Percentiles rank a stretch among this genome's conserved stretches.
Evolutionary conservation across 2,797 vertebrate species (phyloP).

Genomic region (Eleutherodactylus coqui): DNA sequence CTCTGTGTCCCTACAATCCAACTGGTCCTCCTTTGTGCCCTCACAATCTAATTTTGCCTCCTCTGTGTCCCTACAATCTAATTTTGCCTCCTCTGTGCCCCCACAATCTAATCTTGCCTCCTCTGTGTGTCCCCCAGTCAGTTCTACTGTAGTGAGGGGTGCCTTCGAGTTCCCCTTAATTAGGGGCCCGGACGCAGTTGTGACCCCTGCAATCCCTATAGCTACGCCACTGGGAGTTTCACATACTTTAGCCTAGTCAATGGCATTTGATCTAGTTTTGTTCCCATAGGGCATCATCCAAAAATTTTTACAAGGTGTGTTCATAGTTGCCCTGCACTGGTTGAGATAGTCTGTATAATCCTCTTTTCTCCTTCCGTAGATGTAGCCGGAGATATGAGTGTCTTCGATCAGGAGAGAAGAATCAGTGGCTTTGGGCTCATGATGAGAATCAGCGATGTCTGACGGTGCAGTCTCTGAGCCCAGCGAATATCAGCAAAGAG

Average conservation of each 20-base stretch:
- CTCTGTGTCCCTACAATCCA: too few species aligned
- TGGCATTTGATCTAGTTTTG: not conserved
- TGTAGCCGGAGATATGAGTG: constrained; percentile 87
- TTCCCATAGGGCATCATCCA: not conserved
- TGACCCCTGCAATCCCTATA: too few species aligned
- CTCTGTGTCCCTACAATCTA: too few species aligned
- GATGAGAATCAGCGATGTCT: constrained; percentile 87
- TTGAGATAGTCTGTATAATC: not conserved
- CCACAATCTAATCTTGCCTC: too few species aligned
- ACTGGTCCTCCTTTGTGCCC: too few species aligned
- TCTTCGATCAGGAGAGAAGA: constrained; percentile 75
- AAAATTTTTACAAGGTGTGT: not conserved
- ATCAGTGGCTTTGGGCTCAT: constrained; percentile 96
- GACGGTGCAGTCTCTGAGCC: constrained; percentile 80
- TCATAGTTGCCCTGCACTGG: not conserved
- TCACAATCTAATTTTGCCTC: too few species aligned
- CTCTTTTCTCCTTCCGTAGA: constrained; percentile 70
- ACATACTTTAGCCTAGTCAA: not conserved
- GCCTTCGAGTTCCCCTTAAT: too few species aligned
- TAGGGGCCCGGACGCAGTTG: too few species aligned
- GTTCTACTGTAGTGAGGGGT: too few species aligned
- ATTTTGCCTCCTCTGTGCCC: too few species aligned
- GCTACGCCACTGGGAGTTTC: too few species aligned
- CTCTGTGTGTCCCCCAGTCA: too few species aligned
- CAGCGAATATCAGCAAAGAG: constrained; percentile 90